Evolutionary conservation across 2,888 invertebrate genomes (phyloP), one percentile per base, ranked within the genome.

Genomic region (Rhagonycha fulva): DNA sequence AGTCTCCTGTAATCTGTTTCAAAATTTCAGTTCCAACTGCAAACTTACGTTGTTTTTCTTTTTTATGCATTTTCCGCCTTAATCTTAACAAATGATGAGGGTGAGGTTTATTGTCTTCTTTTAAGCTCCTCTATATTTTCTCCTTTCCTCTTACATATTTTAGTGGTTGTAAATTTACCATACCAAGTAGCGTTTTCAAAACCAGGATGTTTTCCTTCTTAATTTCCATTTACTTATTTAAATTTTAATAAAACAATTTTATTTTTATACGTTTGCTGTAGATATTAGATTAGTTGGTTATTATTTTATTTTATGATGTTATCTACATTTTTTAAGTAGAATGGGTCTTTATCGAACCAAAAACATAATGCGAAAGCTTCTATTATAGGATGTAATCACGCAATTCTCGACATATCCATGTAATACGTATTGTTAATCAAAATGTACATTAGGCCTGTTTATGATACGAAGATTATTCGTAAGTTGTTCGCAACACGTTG

Each of bases 341-440:
- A 66, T 66, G 63, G 26, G 26, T 26, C 26, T 62, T 66, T 66
- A 66, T 66, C 63, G 63, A 66, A 66, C 24, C n/a, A 66, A 66
- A 66, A 66, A 66, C 23, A 66, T 66, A 66, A 66, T 66, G 63
- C 63, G 26, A 66, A 26, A 66, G 63, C 23, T 23, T 66, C 63
- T 9, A 66, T 66, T 26, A 69, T 69, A 74, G 69, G 28, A 74
- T 32, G 9, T 63, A 62, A 74, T 32, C 74, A 74, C 74, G 74
- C 74, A 62, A 74, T 24, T 32, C 14, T 32, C 32, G 63, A 70
- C 69, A 62, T 62, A 62, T 62, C 14, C 62, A 12, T 66, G 26
- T 24, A 66, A 66, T 66, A 24, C 23, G 12, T 66, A 66, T 66
- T 66, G 63, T 66, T 66, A 66, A 66, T 66, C 63, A 66, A 66